These are phyloP conservation scores for Acridotheres tristis DNA, from an alignment of 2,797 vertebrate genomes.

Conservation along the genomic window DNA sequence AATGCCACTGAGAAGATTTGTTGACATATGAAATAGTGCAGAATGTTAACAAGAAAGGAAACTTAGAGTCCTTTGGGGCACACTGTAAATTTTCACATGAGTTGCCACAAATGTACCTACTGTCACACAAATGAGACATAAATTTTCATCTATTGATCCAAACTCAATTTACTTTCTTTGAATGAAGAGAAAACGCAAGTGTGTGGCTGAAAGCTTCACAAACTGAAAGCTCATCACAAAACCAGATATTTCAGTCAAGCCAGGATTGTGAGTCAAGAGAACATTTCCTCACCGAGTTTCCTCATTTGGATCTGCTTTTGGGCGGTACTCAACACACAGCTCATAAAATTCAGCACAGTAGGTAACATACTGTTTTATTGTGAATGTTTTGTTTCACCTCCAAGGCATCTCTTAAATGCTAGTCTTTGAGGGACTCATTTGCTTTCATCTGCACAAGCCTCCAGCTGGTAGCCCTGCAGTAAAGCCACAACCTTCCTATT, in stretches of 20 bases:
- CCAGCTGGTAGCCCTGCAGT: constrained; percentile 31
- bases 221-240: background rate
- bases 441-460: constrained; percentile 23
- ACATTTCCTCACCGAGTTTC: background rate
- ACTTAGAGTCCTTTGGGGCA: background rate
- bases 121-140: background rate
- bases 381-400: constrained; percentile 21
- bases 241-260: background rate
- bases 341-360: constrained; percentile 20
- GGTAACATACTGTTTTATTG: background rate
- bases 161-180: background rate
- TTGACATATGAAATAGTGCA: background rate
- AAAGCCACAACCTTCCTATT: constrained; percentile 12
- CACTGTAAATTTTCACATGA: background rate
- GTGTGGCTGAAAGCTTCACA: background rate
- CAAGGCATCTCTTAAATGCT: background rate
- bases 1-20: background rate
- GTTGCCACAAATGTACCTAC: background rate
- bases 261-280: background rate
- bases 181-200: background rate
- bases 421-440: background rate
- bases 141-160: background rate
- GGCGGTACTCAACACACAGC: background rate
- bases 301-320: background rate
- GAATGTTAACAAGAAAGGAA: background rate